Evolutionary conservation across 2,888 invertebrate genomes (phyloP).

Genomic region (Nomada goodeniana): DNA sequence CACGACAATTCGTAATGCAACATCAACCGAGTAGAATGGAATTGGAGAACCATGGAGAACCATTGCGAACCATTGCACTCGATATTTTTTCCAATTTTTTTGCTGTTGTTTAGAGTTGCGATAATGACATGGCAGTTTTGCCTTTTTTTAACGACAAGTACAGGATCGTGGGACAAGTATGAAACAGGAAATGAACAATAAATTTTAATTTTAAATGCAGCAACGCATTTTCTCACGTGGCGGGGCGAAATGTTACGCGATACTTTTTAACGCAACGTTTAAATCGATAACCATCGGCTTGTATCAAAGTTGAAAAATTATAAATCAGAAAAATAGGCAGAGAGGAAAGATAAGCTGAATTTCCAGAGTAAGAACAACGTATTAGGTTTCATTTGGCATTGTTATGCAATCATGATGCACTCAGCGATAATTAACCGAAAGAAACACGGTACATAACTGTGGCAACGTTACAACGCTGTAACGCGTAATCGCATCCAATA

Average conservation of each 20-base stretch:
- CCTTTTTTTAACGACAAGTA: neutral
- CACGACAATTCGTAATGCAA: neutral
- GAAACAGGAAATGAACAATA: conserved; percentile 11
- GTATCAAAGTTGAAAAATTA: neutral
- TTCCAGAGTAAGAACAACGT: conserved; percentile 19
- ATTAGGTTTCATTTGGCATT: conserved; percentile 36
- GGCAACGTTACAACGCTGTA: conserved; percentile 24
- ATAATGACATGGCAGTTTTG: no score
- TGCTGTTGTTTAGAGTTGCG: neutral
- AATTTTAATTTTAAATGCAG: neutral
- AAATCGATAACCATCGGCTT: neutral
- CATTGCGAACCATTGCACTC: neutral
- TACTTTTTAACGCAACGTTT: conserved; percentile 17
- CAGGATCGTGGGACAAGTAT: neutral
- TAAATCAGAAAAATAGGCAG: neutral
- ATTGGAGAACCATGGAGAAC: neutral
- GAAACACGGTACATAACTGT: conserved; percentile 8
- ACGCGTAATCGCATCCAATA: conserved; percentile 25
- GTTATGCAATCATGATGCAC: conserved; percentile 54
- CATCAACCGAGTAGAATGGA: neutral
- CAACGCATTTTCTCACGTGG: neutral
- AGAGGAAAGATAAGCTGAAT: neutral
- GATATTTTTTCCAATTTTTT: neutral
- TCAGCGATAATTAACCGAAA: neutral
- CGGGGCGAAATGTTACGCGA: conserved; percentile 13